Evolutionary conservation across 2,888 invertebrate species (phyloP), one percentile per base, ranked within the genome.

Genomic region (Arge pagana): DNA sequence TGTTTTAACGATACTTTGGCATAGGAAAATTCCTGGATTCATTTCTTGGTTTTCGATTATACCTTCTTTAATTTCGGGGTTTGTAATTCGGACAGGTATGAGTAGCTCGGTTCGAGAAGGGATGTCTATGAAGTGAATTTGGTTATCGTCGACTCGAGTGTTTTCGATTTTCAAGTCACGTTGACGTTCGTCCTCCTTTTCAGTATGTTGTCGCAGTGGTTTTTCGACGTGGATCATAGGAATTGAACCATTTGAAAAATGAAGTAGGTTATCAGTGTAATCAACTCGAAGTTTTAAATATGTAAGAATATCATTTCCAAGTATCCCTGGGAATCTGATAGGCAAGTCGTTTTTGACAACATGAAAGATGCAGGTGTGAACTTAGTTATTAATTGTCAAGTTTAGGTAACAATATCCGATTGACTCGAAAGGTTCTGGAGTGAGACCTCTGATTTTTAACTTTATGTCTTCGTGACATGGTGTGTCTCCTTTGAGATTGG

Each of bases 321-420:
- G 26, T 10, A 55, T 53, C 18, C 49, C 52, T 15, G 53, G 37
- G n/a, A 41, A 42, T 18, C 30, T 13, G 8, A 53, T 33, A 0
- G 24, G 49, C 11, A 55, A 53, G 21, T 42, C 41, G 21, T 55
- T 49, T 21, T 30, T 37, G 10, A 55, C 55, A 10, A 55, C 35
- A 10, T 54, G 54, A 15, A 54, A 51, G n/a, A 26, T 48, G 16
- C 16, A 31, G 8, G 1, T 21, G 30, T 40, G 11, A n/a, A 35
- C 21, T 16, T 39, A 13, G 4, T 19, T 11, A 23, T 40, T 4
- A 7, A 41, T 49, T 45, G 33, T 21, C 3, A 55, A 8, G 15
- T 35, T 7, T 2, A 55, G 19, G 16, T 39, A 26, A 23, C 24
- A 40, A 23, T 50, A 36, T 36, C 55, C 52, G 4, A 43, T 6